Base-by-base conservation (phyloP, 2,113 vertebrate species). In the Gopherus flavomarginatus region DNA sequence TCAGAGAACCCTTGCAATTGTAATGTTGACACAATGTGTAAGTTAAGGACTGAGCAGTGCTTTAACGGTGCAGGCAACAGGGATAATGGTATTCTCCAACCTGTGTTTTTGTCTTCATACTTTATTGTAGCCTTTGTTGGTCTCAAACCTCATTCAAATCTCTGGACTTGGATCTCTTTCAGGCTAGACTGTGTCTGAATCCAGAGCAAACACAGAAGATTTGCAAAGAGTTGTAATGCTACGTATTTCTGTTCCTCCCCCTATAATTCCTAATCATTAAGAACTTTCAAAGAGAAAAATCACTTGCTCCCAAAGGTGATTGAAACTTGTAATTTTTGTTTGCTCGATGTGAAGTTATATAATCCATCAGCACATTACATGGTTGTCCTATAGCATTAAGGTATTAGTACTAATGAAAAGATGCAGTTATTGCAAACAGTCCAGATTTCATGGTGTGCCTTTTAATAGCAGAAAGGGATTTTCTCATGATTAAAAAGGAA, bases 391-490 rank as follows among this genome's bases (percentile, higher is more conserved):
- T 38, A 87, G 95, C 85, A 91, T 97, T 96, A 97, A 88, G 80
- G 95, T 96, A 95, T 98, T 98, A 97, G 93, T 84, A 59, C 94
- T 94, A 97, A 97, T 97, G 83, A 94, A 90, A 95, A 83, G 97
- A 93, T 94, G 62, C 77, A 84, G 85, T 91, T 96, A 97, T 94
- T 97, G 95, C 93, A 95, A 96, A 92, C 86, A 94, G 96, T 94
- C 96, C 88, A 84, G 93, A 96, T 97, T 98, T 94, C 93, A 35
- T 8, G 6, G 97, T 97, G 97, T 86, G 96, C 92, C 52, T 98
- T 98, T 98, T 98, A 98, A 98, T 97, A 97, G 91, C 88, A 96
- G 92, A 96, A 88, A 86, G 89, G 87, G 97, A 98, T 98, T 98
- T 98, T 92, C 95, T 95, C 42, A 31, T 97, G 79, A 98, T 98